Conservation (phyloP, 2,797 vertebrate species). For the Gallinago nigripennis region DNA sequence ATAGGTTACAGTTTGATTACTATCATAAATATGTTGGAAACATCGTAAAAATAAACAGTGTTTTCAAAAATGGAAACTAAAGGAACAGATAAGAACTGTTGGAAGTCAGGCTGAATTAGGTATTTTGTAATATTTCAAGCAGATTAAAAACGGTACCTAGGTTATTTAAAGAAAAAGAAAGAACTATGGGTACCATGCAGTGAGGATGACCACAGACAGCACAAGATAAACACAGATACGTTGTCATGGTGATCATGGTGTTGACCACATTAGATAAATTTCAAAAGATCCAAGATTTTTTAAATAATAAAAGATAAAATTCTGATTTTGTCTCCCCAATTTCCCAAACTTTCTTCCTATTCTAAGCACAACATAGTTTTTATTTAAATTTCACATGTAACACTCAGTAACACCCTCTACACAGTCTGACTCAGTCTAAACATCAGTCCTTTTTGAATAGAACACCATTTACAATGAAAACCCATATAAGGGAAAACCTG, state of each 20-base stretch:
- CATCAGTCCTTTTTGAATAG: background rate
- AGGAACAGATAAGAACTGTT: background rate
- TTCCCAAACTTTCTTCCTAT: background rate
- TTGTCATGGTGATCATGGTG: background rate
- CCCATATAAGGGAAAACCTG: background rate
- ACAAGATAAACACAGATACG: background rate
- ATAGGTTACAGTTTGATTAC: background rate
- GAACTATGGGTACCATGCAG: background rate
- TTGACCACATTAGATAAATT: background rate
- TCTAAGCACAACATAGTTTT: background rate
- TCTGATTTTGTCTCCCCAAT: rapidly evolving
- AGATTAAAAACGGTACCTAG: background rate
- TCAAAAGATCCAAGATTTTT: background rate
- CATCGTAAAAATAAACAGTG: background rate
- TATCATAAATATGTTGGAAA: background rate
- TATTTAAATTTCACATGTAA: background rate
- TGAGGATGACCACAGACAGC: background rate
- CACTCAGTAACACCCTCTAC: background rate
- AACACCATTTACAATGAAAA: background rate
- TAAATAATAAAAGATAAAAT: background rate
- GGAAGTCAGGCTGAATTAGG: background rate
- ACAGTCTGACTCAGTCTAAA: background rate
- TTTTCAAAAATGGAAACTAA: background rate
- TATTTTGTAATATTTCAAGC: background rate
- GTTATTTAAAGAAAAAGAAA: background rate